These are phyloP conservation scores for Tanytarsus gracilentus DNA, from an alignment of 2,888 invertebrate species.

Conservation along the genomic window DNA sequence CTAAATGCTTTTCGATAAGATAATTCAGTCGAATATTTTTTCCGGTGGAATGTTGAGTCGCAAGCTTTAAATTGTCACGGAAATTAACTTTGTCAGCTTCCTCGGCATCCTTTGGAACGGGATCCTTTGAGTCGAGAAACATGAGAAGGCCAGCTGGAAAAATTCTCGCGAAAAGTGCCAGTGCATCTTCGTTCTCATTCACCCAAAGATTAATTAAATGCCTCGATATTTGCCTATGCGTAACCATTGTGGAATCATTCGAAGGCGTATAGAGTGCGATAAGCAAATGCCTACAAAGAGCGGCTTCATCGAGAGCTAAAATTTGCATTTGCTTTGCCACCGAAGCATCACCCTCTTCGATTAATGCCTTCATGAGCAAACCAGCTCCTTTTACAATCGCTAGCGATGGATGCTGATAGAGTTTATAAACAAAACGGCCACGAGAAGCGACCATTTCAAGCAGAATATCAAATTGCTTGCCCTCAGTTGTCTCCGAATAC, in stretches of 20 bases:
- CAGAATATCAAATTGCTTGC: conserved; percentile 87
- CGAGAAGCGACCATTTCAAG: conserved; percentile 88
- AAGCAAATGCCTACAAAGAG: conserved; percentile 83
- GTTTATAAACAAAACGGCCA: conserved; percentile 81
- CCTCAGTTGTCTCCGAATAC: conserved; percentile 97
- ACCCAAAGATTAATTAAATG: conserved; percentile 95
- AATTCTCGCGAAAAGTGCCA: conserved; percentile 74
- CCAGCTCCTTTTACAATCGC: conserved; percentile 98
- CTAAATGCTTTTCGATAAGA: conserved; percentile 70
- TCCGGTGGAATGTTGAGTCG: conserved; percentile 66
- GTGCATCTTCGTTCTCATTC: conserved; percentile 85
- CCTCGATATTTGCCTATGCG: conserved; percentile 79
- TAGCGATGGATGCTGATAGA: conserved; percentile 95
- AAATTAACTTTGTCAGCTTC: conserved; percentile 65
- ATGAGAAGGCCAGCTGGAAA: conserved; percentile 87
- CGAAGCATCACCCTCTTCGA: conserved; percentile 92
- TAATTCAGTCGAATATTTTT: conserved; percentile 47
- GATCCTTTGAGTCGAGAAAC: conserved; percentile 80
- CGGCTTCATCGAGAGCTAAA: conserved; percentile 91
- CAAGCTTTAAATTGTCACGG: conserved; percentile 91
- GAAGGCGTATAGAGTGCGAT: conserved; percentile 78
- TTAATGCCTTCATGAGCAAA: conserved; percentile 90
- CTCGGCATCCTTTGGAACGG: conserved; percentile 63
- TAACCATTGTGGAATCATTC: conserved; percentile 70
- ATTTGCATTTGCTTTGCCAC: conserved; percentile 92